A percentile compares a stretch with the other conserved stretches of the same genome.
These are phyloP conservation scores for Eupithecia dodoneata DNA, from an alignment of 2,888 invertebrate species.

Conservation along the genomic window DNA sequence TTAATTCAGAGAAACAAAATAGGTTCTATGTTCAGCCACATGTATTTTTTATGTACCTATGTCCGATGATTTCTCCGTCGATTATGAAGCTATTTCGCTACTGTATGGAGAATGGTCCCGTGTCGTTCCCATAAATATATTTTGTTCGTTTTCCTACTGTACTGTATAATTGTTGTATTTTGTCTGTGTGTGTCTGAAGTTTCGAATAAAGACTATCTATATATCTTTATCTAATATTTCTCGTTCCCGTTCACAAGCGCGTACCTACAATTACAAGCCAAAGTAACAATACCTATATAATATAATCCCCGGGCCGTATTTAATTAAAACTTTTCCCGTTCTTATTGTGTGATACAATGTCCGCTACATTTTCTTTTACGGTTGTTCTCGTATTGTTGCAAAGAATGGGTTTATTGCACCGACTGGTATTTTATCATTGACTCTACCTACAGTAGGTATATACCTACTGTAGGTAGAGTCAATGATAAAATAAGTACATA, in stretches of 20 bases:
- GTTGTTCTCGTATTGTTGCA: slow-evolving; percentile 45
- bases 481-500: not conserved
- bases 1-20: too few species aligned
- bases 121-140: too few species aligned
- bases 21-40: too few species aligned
- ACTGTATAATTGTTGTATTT: too few species aligned
- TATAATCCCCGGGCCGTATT: slow-evolving; percentile 52
- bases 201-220: too few species aligned
- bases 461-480: not conserved
- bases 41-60: too few species aligned
- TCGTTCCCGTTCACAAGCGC: not conserved
- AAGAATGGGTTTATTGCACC: slow-evolving; percentile 36
- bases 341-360: slow-evolving; percentile 41
- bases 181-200: too few species aligned
- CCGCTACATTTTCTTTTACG: slow-evolving; percentile 47
- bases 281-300: not conserved
- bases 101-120: too few species aligned
- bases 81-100: too few species aligned
- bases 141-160: too few species aligned
- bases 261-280: not conserved
- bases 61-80: too few species aligned
- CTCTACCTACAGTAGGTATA: not conserved
- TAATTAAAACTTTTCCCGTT: slow-evolving; percentile 75
- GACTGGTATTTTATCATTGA: slow-evolving; percentile 5
- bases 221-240: not conserved